phyloP scores from a whole-genome alignment of 1,140 invertebrate genomes.

The Conus ventricosus region DNA sequence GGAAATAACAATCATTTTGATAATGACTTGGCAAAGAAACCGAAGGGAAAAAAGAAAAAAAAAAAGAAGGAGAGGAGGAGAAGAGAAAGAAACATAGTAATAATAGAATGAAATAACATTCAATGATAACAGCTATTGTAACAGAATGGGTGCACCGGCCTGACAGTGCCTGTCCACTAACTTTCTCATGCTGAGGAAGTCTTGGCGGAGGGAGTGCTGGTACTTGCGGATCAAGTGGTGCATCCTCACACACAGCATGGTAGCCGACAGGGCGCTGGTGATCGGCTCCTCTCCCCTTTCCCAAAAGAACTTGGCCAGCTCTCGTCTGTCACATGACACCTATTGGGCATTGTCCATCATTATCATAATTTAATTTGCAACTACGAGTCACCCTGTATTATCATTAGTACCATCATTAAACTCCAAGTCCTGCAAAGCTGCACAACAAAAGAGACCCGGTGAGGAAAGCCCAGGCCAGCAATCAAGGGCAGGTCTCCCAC shows the following conservation, averaged over 20 bases:
- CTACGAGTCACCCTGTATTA: too few relatives aligned
- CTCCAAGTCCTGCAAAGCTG: too few relatives aligned
- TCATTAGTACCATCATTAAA: too few relatives aligned
- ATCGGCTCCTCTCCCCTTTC: conserved; percentile 68
- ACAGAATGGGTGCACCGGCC: too few relatives aligned
- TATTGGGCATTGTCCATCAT: too few relatives aligned
- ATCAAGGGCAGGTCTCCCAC: too few relatives aligned
- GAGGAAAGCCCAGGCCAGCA: too few relatives aligned
- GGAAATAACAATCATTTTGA: too few relatives aligned
- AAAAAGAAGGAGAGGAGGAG: background rate
- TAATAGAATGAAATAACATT: too few relatives aligned
- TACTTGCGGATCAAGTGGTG: conserved; percentile 54
- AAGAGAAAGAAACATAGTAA: background rate
- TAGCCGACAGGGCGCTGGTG: conserved; percentile 64
- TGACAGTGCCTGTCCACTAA: conserved; percentile 29
- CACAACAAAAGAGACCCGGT: too few relatives aligned
- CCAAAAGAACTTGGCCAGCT: conserved; percentile 67
- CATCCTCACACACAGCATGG: conserved; percentile 58
- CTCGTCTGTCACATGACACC: conserved; percentile 42
- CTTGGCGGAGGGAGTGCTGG: conserved; percentile 39
- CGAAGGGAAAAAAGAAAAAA: background rate
- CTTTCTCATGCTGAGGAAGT: conserved; percentile 53
- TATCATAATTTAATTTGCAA: too few relatives aligned
- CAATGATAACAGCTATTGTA: too few relatives aligned
- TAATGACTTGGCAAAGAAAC: background rate